Evolutionary conservation across 2,888 invertebrate species (phyloP).

Genomic region (Mythimna loreyi): DNA sequence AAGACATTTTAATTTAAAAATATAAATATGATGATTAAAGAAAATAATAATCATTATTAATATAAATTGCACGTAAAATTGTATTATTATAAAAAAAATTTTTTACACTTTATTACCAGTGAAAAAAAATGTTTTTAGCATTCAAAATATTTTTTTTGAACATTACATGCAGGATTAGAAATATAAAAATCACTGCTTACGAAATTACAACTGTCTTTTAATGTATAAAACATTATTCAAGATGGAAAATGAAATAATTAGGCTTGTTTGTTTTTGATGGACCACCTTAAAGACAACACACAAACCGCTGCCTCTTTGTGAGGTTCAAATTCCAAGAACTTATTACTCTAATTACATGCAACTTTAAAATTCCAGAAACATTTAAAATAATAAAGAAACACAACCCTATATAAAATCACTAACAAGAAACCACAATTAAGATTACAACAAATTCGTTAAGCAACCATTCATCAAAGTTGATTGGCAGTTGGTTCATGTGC

Average conservation of each 20-base stretch:
- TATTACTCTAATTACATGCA: constrained; percentile 15
- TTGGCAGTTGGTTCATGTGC: constrained; percentile 76
- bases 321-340: constrained; percentile 25
- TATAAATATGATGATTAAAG: no score
- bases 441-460: constrained; percentile 85
- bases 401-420: constrained; percentile 66
- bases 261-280: neutral
- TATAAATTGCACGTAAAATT: no score
- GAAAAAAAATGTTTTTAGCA: no score
- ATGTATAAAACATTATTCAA: neutral
- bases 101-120: no score
- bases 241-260: neutral
- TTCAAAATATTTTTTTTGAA: no score
- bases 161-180: no score
- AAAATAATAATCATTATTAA: no score
- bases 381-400: constrained; percentile 48
- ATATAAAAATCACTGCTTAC: no score
- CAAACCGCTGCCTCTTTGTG: neutral
- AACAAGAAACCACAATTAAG: constrained; percentile 80
- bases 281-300: neutral
- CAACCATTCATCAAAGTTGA: constrained; percentile 82
- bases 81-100: no score
- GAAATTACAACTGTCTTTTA: no score
- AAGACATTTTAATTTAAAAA: no score
- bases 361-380: constrained; percentile 44